These are phyloP conservation scores for Hephaestus fuliginosus DNA, from an alignment of 2,797 vertebrate species.

Conservation along the genomic window DNA sequence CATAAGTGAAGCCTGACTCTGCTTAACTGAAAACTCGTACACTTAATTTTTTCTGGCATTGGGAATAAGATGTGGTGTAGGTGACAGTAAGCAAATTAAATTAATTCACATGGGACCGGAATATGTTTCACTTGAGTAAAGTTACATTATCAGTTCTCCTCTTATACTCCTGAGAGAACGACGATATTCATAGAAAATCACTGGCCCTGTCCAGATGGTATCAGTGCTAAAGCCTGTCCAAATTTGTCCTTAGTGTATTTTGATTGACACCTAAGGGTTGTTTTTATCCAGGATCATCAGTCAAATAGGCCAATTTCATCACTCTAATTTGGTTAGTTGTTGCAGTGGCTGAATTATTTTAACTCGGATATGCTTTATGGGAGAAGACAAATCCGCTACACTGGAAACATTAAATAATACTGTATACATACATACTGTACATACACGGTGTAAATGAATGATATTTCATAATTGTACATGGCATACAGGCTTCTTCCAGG, in stretches of 20 bases:
- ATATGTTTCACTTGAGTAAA: slow-evolving; percentile 1
- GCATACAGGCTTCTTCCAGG: neutral
- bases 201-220: slow-evolving; percentile 19
- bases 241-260: slow-evolving; percentile 6
- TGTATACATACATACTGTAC: neutral
- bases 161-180: slow-evolving; percentile 1
- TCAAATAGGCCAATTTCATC: slow-evolving; percentile 41
- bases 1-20: neutral
- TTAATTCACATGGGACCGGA: neutral
- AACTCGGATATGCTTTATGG: neutral
- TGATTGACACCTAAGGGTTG: slow-evolving; percentile 27
- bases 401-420: neutral
- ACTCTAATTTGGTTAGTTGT: slow-evolving; percentile 23
- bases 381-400: neutral
- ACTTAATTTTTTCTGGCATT: neutral
- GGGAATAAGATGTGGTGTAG: neutral
- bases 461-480: neutral
- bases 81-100: neutral
- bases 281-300: slow-evolving; percentile 52
- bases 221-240: slow-evolving; percentile 33
- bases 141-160: neutral
- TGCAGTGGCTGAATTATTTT: slow-evolving; percentile 1
- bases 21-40: too few species aligned
- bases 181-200: slow-evolving; percentile 23
- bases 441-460: neutral